Evolutionary conservation across 2,797 vertebrate species (phyloP), one percentile per base, ranked within the genome.

Genomic region (Notamacropus eugenii): DNA sequence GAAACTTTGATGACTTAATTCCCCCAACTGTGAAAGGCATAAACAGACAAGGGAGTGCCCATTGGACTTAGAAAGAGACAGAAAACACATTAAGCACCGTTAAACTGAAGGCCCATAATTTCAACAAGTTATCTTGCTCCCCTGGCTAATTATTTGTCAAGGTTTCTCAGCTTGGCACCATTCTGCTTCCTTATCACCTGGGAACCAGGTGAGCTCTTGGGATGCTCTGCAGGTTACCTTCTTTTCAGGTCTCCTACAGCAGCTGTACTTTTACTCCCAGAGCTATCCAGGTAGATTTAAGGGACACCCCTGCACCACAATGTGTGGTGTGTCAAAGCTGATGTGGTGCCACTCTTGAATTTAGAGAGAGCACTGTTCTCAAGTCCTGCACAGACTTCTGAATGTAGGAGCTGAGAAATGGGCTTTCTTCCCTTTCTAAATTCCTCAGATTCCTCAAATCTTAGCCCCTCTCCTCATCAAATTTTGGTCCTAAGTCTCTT

Each of bases 1-100:
- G 97, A 97, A 98, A 98, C 92, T 90, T 91, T n/a, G 90, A 97
- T 97, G 97, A 91, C 95, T 98, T 97, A 95, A 96, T 98, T 98
- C 98, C 90, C 97, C 19, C 46, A 96, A 92, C 94, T 96, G 93
- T 90, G 98, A 97, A 97, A 97, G 93, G 90, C 97, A 91, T 93
- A 96, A 96, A 95, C 93, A 97, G 96, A 96, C 91, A 92, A 94
- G 90, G 58, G 93, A 94, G 90, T 67, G 93, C 95, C 93, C 95
- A 50, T 11, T 87, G 4, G 56, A 55, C 52, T 12, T 94, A 82
- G 40, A 94, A 96, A 94, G 95, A 98, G 93, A 94, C 95, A 93
- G 97, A 92, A 92, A 96, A 93, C 92, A 27, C 96, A 95, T 97
- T 97, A 96, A 97, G 97, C 98, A 93, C 93, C 62, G 58, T 96